Evolutionary conservation across 2,888 invertebrate species (phyloP).

Genomic region (Plagodis pulveraria): DNA sequence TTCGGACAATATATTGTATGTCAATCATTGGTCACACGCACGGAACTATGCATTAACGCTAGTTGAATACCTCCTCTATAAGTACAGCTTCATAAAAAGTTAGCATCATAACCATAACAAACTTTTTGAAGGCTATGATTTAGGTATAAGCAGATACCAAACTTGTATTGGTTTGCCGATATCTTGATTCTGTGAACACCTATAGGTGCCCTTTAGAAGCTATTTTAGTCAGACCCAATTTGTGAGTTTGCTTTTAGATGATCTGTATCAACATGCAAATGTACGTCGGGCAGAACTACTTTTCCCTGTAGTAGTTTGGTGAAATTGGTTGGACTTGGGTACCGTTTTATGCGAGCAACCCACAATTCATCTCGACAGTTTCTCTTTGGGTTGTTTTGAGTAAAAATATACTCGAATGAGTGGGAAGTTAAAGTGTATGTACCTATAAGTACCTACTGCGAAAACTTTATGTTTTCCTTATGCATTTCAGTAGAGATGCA

Average conservation of each 20-base stretch:
- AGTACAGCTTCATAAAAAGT: conserved; percentile 14
- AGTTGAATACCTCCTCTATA: conserved; percentile 28
- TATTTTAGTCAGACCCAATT: conserved; percentile 12
- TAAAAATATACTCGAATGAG: neutral
- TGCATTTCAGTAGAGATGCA: too few relatives aligned
- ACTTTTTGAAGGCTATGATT: too few relatives aligned
- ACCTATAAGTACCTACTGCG: too few relatives aligned
- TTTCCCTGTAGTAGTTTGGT: conserved; percentile 6
- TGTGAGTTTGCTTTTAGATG: conserved; percentile 1
- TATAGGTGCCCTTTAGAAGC: neutral
- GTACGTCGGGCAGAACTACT: neutral
- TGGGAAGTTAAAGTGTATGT: too few relatives aligned
- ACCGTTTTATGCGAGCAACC: conserved; percentile 3
- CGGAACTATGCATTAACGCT: conserved; percentile 61
- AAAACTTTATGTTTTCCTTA: too few relatives aligned
- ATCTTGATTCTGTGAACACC: conserved; percentile 4
- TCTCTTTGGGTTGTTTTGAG: neutral
- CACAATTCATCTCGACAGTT: neutral
- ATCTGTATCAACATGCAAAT: conserved; percentile 13
- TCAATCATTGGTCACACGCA: conserved; percentile 68
- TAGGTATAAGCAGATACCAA: too few relatives aligned
- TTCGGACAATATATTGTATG: conserved; percentile 75
- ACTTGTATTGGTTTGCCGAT: conserved; percentile 4
- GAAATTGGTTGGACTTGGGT: conserved; percentile 7
- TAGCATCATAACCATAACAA: neutral